Conservation (phyloP, 2,113 vertebrate genomes). For the Chamaetylas fuelleborni region DNA sequence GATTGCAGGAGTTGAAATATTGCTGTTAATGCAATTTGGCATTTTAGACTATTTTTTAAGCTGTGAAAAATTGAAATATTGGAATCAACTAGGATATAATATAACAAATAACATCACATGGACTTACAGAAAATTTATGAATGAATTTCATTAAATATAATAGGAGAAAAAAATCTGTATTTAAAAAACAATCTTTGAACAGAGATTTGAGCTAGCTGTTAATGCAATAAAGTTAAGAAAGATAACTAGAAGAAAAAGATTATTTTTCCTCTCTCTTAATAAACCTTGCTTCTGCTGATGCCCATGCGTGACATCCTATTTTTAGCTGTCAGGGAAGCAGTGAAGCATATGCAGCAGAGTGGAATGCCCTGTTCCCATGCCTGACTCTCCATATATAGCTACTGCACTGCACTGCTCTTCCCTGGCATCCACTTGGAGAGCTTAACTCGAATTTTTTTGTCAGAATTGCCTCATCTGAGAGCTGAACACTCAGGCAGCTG, state of each 20-base stretch:
- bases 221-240: not conserved
- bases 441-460: not conserved
- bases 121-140: not conserved
- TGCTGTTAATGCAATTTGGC: not conserved
- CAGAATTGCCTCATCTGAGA: conserved; percentile 32
- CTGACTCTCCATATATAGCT: conserved; percentile 36
- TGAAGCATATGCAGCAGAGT: not conserved
- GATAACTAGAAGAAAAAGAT: not conserved
- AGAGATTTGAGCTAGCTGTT: not conserved
- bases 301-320: not conserved
- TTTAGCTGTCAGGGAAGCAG: not conserved
- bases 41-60: conserved; percentile 3
- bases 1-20: not conserved
- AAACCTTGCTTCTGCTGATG: not conserved
- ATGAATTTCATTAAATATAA: not conserved
- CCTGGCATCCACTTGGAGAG: not conserved
- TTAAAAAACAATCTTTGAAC: not conserved
- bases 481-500: not conserved
- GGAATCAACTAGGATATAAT: not conserved
- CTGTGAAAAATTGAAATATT: not conserved
- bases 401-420: not conserved
- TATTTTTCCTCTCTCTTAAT: not conserved
- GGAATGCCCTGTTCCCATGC: conserved; percentile 21
- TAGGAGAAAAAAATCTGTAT: not conserved
- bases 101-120: not conserved